phyloP scores from a whole-genome alignment of 2,797 vertebrate species.

The Pitangus sulphuratus region DNA sequence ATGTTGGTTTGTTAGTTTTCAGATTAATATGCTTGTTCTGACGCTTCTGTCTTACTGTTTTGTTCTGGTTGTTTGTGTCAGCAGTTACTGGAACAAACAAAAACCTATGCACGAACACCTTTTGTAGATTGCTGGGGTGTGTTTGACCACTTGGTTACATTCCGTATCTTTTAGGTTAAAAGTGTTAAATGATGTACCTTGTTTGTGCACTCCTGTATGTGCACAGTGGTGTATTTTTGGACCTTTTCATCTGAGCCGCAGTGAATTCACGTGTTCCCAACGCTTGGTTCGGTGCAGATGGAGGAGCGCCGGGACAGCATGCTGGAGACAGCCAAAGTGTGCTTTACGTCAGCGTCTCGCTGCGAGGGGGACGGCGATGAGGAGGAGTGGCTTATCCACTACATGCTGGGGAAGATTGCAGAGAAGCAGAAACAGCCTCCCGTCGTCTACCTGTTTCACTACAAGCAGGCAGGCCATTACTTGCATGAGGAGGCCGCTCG shows the following conservation, averaged over 20 bases:
- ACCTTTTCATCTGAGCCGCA: neutral
- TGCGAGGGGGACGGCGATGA: conserved; percentile 95
- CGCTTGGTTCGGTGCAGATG: conserved; percentile 79
- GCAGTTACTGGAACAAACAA: neutral
- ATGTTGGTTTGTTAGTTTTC: neutral
- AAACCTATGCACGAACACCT: neutral
- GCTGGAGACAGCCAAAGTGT: conserved; percentile 90
- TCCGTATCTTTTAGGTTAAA: neutral
- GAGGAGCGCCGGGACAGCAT: conserved; percentile 90
- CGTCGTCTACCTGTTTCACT: conserved; percentile 88
- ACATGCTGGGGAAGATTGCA: conserved; percentile 97
- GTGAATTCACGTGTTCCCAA: neutral
- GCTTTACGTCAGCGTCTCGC: conserved; percentile 89
- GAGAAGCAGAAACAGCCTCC: conserved; percentile 91
- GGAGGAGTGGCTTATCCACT: conserved; percentile 98
- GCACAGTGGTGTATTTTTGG: neutral
- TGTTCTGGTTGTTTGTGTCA: neutral
- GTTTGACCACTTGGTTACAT: neutral
- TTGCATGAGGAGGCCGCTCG: conserved; percentile 95
- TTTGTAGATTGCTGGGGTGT: too few species aligned
- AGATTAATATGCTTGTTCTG: neutral
- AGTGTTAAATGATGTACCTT: neutral
- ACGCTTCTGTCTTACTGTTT: neutral
- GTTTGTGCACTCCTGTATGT: neutral
- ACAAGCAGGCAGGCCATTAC: conserved; percentile 91